A percentile compares a stretch with the other conserved stretches of the same genome.
phyloP scores from a whole-genome alignment of 2,113 vertebrate species.

The Geococcyx californianus region DNA sequence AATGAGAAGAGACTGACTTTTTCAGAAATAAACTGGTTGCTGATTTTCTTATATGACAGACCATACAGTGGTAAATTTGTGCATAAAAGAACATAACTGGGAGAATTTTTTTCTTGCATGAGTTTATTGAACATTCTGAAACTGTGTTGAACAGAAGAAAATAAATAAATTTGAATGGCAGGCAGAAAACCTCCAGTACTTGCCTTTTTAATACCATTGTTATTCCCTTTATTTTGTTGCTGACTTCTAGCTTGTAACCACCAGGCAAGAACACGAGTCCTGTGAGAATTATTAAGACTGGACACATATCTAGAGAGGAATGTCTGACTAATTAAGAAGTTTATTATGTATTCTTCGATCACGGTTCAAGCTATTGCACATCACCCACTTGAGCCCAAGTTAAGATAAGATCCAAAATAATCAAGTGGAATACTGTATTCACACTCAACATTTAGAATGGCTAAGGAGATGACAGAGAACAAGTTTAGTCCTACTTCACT shows the following conservation, averaged over 20 bases:
- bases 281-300: not conserved
- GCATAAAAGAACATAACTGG: not conserved
- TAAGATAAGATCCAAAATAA: not conserved
- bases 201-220: not conserved
- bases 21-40: not conserved
- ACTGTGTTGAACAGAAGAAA: not conserved
- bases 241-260: not conserved
- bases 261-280: not conserved
- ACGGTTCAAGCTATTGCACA: not conserved
- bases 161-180: not conserved
- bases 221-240: not conserved
- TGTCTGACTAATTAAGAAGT: not conserved
- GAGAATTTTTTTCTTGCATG: not conserved
- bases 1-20: not conserved
- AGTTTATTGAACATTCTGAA: not conserved
- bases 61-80: not conserved
- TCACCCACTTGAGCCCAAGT: not conserved
- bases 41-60: not conserved
- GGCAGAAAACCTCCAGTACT: not conserved
- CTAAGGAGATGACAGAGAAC: not conserved
- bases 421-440: not conserved
- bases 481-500: not conserved
- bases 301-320: not conserved
- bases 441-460: fast-evolving
- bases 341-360: not conserved